A percentile compares a stretch with the other conserved stretches of the same genome.
These are phyloP conservation scores for Eleutherodactylus coqui DNA, from an alignment of 2,797 vertebrate species.

Conservation along the genomic window DNA sequence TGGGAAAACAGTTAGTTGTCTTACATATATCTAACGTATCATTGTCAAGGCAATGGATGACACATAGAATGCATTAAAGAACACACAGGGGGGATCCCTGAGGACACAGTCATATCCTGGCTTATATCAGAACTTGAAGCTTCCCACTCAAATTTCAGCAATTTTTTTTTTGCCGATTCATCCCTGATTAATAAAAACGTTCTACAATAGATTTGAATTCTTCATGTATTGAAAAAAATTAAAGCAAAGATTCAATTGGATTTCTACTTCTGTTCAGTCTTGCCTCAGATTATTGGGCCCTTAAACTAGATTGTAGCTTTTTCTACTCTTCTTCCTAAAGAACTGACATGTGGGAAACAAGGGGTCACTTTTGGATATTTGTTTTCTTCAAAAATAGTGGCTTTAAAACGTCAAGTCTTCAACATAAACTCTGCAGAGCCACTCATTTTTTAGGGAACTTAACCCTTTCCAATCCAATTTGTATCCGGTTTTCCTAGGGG, in stretches of 20 bases:
- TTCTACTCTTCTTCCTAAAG: too few relatives aligned
- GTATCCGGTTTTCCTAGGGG: too few relatives aligned
- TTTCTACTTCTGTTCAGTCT: not conserved
- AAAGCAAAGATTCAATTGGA: too few relatives aligned
- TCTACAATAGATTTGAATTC: not conserved
- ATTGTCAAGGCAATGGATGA: not conserved
- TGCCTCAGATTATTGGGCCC: not conserved
- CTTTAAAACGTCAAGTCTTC: too few relatives aligned
- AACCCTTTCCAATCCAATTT: too few relatives aligned
- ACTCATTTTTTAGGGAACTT: not conserved
- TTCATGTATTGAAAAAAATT: too few relatives aligned
- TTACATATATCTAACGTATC: slow-evolving; percentile 15
- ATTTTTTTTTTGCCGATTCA: not conserved
- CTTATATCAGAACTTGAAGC: not conserved
- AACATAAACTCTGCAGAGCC: too few relatives aligned
- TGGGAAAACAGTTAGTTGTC: not conserved
- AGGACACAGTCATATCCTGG: slow-evolving; percentile 34
- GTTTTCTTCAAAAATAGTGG: not conserved
- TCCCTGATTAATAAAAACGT: not conserved
- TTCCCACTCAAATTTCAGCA: not conserved
- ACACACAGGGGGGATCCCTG: not conserved
- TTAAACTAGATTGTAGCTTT: too few relatives aligned
- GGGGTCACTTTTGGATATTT: not conserved
- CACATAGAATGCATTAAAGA: slow-evolving; percentile 43
- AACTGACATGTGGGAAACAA: not conserved